phyloP scores from a whole-genome alignment of 2,113 vertebrate genomes.

The Macrotis lagotis region DNA sequence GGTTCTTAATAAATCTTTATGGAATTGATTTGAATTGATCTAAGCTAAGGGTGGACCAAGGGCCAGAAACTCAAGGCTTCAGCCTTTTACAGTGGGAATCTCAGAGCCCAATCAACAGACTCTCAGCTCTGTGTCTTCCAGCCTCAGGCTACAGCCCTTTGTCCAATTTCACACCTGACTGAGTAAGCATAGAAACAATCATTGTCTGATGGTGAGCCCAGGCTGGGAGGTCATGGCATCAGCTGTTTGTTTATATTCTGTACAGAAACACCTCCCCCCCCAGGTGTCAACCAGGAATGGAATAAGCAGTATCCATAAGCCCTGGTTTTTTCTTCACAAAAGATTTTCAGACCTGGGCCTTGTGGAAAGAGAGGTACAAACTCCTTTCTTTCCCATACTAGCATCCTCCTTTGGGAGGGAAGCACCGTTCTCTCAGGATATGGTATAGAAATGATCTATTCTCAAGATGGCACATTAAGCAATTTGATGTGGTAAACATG shows the following conservation, averaged over 20 bases:
- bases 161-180: slow-evolving; percentile 54
- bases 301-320: background rate
- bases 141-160: slow-evolving; percentile 71
- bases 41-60: background rate
- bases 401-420: too few relatives aligned
- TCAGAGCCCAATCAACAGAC: slow-evolving; percentile 32
- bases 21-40: background rate
- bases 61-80: background rate
- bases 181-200: slow-evolving; percentile 59
- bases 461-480: background rate
- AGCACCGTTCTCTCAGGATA: background rate
- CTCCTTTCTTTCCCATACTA: background rate
- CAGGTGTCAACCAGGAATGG: fast-evolving
- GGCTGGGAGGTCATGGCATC: background rate
- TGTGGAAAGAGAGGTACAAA: background rate
- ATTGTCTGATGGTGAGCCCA: slow-evolving; percentile 2
- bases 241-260: slow-evolving; percentile 40
- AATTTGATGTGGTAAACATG: background rate
- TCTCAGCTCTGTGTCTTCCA: slow-evolving; percentile 50
- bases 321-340: background rate
- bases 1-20: background rate
- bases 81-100: slow-evolving; percentile 20
- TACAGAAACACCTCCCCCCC: background rate
- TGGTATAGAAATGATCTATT: background rate
- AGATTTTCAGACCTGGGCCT: background rate